Percentiles rank a stretch among this genome's conserved stretches.
Conservation (phyloP, 2,113 vertebrate genomes). For the Sander vitreus region DNA sequence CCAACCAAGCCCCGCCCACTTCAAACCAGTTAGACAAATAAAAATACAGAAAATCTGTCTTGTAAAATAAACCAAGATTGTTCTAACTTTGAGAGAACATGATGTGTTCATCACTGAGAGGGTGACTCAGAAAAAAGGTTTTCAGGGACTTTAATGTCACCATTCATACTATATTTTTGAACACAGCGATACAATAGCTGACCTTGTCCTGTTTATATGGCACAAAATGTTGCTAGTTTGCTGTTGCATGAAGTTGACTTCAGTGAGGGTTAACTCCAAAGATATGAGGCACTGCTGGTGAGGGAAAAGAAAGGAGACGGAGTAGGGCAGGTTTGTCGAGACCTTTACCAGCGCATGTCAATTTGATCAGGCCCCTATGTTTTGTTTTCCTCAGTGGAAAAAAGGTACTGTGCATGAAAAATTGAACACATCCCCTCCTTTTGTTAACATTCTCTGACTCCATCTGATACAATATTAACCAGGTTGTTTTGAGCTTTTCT, state of each 20-base stretch:
- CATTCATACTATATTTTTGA: conserved; percentile 21
- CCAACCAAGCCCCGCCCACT: neutral
- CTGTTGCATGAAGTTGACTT: conserved; percentile 43
- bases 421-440: conserved; percentile 62
- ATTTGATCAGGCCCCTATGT: conserved; percentile 58
- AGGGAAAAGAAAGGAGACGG: conserved; percentile 1
- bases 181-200: conserved; percentile 23
- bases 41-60: neutral
- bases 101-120: neutral
- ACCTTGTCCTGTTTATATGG: conserved; percentile 54
- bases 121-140: conserved; percentile 2
- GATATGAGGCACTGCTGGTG: conserved; percentile 20
- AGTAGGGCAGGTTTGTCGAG: conserved; percentile 37
- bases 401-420: conserved; percentile 64
- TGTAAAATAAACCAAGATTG: neutral
- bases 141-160: conserved; percentile 19
- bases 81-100: neutral
- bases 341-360: conserved; percentile 56
- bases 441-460: conserved; percentile 62
- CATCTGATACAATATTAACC: conserved; percentile 63
- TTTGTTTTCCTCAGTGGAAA: conserved; percentile 55
- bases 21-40: neutral
- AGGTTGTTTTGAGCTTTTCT: conserved; percentile 53
- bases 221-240: conserved; percentile 33
- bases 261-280: conserved; percentile 30